Base-by-base conservation (phyloP, 1,140 invertebrate species). In the Gerris buenoi region DNA sequence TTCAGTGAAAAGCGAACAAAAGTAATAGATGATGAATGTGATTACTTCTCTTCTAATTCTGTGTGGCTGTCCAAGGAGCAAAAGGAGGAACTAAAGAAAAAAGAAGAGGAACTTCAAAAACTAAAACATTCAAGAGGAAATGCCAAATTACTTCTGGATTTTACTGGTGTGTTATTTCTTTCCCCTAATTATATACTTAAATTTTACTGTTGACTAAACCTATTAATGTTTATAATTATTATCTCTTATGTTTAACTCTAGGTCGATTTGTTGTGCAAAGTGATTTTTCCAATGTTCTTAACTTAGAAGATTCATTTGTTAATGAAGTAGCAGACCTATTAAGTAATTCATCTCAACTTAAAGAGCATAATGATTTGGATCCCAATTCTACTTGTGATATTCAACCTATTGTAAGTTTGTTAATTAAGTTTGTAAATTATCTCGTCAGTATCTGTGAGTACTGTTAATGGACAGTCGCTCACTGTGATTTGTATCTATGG, bases 1-100 rank as follows among this genome's bases (percentile, higher is more conserved):
- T 74, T 63, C 72, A 91, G 92, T 78, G 86, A 89, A 71, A 83
- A 85, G 67, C 82, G 91, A 69, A 97, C 94, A 0, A 86, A 85
- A 73, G 91, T 98, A 1, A 95, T 95, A 68, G 95, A 98, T 76
- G 95, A 97, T 77, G 91, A 97, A 75, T 86, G 86, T 69, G 95
- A 98, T 77, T 97, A 97, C 77, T 98, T 92, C 79, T 84, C 86
- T 69, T 79, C 86, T 3, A 87, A 86, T 75, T 88, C 86, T 68
- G 86, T 86, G 25, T 97, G 94, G 93, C 76, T 94, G 2, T 85
- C 81, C 59, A 79, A 86, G 15, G 76, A 81, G 14, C 86, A 95
- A 73, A 81, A 86, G 70, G 82, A 85, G 46, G 81, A 84, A 66
- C 78, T 89, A 59, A 79, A 85, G 67, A 84, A 87, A 71, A 84